Evolutionary conservation across 2,113 vertebrate species (phyloP), one percentile per base, ranked within the genome.

Genomic region (Pachyramphus minor): DNA sequence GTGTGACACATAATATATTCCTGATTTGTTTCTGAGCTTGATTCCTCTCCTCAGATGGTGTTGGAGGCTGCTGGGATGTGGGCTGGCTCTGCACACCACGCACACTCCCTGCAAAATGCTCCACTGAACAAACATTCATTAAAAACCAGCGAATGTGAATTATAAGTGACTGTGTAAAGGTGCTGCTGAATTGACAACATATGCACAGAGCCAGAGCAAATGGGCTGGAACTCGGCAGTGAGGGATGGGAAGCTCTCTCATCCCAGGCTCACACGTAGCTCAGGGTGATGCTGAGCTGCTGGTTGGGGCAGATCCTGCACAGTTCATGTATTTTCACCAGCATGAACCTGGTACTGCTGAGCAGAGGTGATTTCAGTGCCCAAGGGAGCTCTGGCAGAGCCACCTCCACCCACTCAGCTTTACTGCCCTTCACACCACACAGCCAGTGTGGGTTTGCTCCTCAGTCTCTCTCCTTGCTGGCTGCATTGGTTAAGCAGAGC

Each of bases 51-150:
- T 86, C n/a, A 69, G 75, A 31, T 23, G 20, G 12, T 56, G 75
- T 52, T 67, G 79, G 75, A 94, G 82, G 85, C 79, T 85, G 78
- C 87, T 89, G 55, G 67, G 84, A 27, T 53, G 82, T 91, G 81
- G 81, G 63, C 78, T 85, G 84, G 62, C 84, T 93, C 71, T 22
- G 42, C 3, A 4, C 41, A 28, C 58, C 74, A 59, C 0, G 0
- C 68, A 63, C 20, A 22, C 75, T 67, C 59, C 50, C 82, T 69
- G 35, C 63, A 42, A 90, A 80, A 91, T 31, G 68, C 84, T 95
- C 72, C 75, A 63, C 42, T 86, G 93, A 93, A 37, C 71, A 91
- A 96, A 80, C 35, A 25, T 55, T 94, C 85, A 88, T 93, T 94
- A 94, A 76, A 89, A 73, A 45, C 2, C 87, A 81, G 67, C 24